Evolutionary conservation across 2,888 invertebrate genomes (phyloP), one percentile per base, ranked within the genome.

Genomic region (Oscheius onirici): DNA sequence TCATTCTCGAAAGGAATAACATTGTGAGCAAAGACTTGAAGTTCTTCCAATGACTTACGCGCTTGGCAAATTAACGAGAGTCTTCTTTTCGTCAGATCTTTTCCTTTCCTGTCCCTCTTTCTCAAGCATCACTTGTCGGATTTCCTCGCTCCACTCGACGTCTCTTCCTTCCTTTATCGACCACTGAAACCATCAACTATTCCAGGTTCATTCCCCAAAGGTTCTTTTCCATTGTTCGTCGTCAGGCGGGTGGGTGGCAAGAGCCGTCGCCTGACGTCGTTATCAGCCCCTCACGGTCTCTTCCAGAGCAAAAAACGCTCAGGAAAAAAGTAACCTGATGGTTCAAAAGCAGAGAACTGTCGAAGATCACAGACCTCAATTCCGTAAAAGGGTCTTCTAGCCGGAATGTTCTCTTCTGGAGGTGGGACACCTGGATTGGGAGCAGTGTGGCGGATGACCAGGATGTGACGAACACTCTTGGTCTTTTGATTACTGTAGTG

Each of bases 381-480:
- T 1, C 55, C 41, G 58, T 78, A 78, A 55, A 46, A 74, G 0
- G 83, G 81, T 24, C 83, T 46, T 51, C 78, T 51, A 1, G 77
- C 83, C 1, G 75, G 74, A 43, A 71, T 63, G 46, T 80, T 69
- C 17, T 71, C 70, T 13, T 71, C 63, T 0, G 83, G 83, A 1
- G 81, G 76, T 13, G 81, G 81, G 5, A 80, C 71, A 1, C 83
- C 81, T 2, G 70, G 54, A 66, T 79, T 79, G 1, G 83, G 77
- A 11, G 77, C 74, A n/a, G 77, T 75, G 66, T 83, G 83, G 13
- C 81, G 77, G 49, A 83, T 75, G 0, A 81, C 75, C 3, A 83
- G 49, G 8, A 78, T 55, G 20, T 77, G 73, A 2, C 20, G 15
- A 17, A 60, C 26, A 10, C 17, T 57, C 3, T 26, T 34, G 34